Evolutionary conservation across 2,113 vertebrate species (phyloP).

Genomic region (Dasyurus viverrinus): DNA sequence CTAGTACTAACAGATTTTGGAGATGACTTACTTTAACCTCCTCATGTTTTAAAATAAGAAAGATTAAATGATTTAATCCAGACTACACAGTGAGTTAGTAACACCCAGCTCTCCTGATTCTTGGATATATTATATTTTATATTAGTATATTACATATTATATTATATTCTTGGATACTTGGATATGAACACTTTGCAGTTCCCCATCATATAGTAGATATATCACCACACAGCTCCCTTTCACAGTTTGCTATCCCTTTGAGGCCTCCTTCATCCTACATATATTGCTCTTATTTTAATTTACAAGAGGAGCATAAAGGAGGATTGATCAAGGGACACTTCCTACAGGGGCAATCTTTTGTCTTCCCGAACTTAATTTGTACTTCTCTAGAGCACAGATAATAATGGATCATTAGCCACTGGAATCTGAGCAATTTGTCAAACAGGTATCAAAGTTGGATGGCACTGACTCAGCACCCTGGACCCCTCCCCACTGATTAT

Average conservation of each 20-base stretch:
- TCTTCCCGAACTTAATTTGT: constrained; percentile 58
- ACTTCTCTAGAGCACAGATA: constrained; percentile 54
- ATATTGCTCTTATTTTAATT: constrained; percentile 40
- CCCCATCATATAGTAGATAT: not conserved
- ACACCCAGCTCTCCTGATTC: constrained; percentile 15
- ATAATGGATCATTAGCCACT: constrained; percentile 71
- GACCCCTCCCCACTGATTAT: too few relatives aligned
- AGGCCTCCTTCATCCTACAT: not conserved
- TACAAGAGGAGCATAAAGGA: constrained; percentile 43
- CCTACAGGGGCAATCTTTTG: constrained; percentile 41
- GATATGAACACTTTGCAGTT: not conserved
- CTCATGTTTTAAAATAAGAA: not conserved
- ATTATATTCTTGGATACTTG: not conserved
- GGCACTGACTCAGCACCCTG: constrained; percentile 54
- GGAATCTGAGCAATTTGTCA: constrained; percentile 67
- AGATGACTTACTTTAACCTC: not conserved
- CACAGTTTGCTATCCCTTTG: constrained; percentile 13
- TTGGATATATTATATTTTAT: not conserved
- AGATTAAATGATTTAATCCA: constrained; percentile 15
- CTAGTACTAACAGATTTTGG: constrained; percentile 1
- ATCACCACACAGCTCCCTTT: constrained; percentile 17
- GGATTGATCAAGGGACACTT: constrained; percentile 44
- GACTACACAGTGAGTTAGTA: not conserved
- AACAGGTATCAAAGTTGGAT: constrained; percentile 62
- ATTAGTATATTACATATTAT: not conserved